These are phyloP conservation scores for Psephotus haematonotus DNA, from an alignment of 2,113 vertebrate species.

Conservation along the genomic window DNA sequence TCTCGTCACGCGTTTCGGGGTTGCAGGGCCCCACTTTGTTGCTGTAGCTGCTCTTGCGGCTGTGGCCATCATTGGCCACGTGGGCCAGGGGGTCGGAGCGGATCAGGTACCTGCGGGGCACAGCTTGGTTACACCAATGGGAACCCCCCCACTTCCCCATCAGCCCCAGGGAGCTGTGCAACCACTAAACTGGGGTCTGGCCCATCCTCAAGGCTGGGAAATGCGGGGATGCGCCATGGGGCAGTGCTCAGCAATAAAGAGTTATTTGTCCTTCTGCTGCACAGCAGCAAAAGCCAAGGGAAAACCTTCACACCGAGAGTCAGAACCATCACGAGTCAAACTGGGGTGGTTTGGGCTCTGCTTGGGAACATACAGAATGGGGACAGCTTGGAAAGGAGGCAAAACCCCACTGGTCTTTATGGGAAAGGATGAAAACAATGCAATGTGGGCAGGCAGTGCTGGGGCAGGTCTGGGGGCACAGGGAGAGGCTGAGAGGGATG, in stretches of 20 bases:
- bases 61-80: conserved; percentile 82
- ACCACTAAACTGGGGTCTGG: neutral
- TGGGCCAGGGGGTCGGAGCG: conserved; percentile 92
- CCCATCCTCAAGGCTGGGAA: rapidly evolving
- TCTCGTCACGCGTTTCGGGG: conserved; percentile 86
- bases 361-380: rapidly evolving
- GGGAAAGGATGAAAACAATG: rapidly evolving
- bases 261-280: neutral
- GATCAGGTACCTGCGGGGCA: conserved; percentile 86
- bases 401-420: rapidly evolving
- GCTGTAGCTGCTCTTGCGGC: conserved; percentile 73
- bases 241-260: neutral
- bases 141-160: rapidly evolving
- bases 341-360: rapidly evolving
- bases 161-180: neutral
- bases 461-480: neutral
- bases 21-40: conserved; percentile 79
- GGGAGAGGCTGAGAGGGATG: neutral
- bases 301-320: rapidly evolving
- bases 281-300: neutral
- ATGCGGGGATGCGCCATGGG: rapidly evolving
- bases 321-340: neutral
- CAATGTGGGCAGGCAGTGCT: rapidly evolving
- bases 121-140: rapidly evolving
- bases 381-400: neutral